Evolutionary conservation across 2,888 invertebrate species (phyloP).

Genomic region (Dugesia japonica): DNA sequence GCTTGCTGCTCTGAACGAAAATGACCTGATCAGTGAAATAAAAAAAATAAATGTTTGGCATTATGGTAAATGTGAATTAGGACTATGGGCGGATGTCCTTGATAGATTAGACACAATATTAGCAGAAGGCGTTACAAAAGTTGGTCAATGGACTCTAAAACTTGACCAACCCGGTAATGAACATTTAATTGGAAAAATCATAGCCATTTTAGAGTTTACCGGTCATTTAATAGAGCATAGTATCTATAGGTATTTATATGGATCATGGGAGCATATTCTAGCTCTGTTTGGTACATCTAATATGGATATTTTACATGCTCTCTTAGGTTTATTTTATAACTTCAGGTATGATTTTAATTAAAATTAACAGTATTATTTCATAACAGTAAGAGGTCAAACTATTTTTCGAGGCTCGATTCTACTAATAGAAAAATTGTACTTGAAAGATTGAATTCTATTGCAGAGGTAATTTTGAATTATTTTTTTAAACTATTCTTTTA

Average conservation of each 20-base stretch:
- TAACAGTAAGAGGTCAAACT: conserved; percentile 65
- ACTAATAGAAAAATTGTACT: conserved; percentile 59
- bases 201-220: conserved; percentile 57
- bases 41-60: conserved; percentile 65
- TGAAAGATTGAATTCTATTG: conserved; percentile 60
- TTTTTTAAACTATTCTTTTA: conserved; percentile 21
- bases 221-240: conserved; percentile 70
- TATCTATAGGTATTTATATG: conserved; percentile 68
- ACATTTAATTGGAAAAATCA: conserved; percentile 38
- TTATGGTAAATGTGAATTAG: conserved; percentile 69
- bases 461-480: conserved; percentile 57
- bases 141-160: conserved; percentile 55
- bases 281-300: conserved; percentile 53
- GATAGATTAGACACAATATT: conserved; percentile 58
- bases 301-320: conserved; percentile 67
- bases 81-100: conserved; percentile 68
- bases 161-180: conserved; percentile 58
- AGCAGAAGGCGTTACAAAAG: conserved; percentile 53
- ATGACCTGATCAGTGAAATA: conserved; percentile 57
- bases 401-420: conserved; percentile 60
- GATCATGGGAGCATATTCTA: conserved; percentile 68
- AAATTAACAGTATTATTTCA: conserved; percentile 29
- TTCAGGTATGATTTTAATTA: conserved; percentile 51
- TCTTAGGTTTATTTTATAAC: conserved; percentile 68
- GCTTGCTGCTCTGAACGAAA: conserved; percentile 55